These are phyloP conservation scores for Morinoia aosen DNA, from an alignment of 2,888 invertebrate species.

Conservation along the genomic window DNA sequence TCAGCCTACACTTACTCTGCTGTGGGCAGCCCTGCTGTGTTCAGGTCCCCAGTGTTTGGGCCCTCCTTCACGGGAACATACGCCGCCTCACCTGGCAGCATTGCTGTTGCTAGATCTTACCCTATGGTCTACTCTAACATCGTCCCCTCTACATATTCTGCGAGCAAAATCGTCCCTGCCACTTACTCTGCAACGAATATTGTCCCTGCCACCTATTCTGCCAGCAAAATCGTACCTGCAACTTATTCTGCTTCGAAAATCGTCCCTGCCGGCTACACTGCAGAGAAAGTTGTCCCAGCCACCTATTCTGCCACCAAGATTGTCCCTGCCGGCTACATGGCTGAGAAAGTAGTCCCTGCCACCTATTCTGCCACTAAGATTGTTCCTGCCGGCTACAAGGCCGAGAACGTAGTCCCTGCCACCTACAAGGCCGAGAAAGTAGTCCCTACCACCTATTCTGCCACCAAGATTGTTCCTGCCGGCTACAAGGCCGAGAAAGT, in stretches of 20 bases:
- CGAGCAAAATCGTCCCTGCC: background rate
- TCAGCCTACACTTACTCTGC: background rate
- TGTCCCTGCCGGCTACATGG: background rate
- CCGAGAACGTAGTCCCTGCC: background rate
- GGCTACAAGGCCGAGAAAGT: background rate
- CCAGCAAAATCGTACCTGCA: background rate
- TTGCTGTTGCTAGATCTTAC: too few species aligned
- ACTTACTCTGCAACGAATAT: background rate
- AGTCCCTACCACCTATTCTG: background rate
- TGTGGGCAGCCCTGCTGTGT: background rate
- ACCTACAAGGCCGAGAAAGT: background rate
- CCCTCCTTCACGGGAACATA: too few species aligned
- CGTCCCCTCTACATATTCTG: too few species aligned
- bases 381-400: background rate
- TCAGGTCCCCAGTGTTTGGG: background rate
- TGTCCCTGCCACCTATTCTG: background rate
- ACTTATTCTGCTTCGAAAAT: background rate
- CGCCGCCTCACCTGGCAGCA: too few species aligned
- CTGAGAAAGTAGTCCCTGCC: background rate
- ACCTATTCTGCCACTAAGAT: background rate
- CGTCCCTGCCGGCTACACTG: background rate
- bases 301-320: background rate
- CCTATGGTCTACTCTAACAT: too few species aligned
- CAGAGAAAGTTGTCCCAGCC: background rate
- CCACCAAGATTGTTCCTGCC: background rate